Percentiles rank a stretch among this genome's conserved stretches.
These are phyloP conservation scores for Tolmerus cingulatus DNA, from an alignment of 2,888 invertebrate genomes.

Conservation along the genomic window DNA sequence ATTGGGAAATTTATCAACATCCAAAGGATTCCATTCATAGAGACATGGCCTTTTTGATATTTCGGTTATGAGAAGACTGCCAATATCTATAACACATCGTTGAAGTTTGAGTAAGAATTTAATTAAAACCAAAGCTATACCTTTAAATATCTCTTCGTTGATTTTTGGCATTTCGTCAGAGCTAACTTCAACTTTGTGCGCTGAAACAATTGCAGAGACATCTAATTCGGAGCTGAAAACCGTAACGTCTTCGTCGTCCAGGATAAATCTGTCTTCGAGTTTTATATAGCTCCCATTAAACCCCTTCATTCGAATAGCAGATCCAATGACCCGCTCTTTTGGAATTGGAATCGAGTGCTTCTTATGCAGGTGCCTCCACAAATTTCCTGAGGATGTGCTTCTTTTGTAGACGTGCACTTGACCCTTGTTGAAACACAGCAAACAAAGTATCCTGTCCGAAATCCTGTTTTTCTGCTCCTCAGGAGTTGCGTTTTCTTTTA, in stretches of 20 bases:
- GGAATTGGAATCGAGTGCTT: conserved; percentile 50
- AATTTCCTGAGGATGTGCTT: conserved; percentile 49
- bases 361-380: conserved; percentile 50
- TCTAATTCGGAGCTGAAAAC: conserved; percentile 7
- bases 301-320: not conserved
- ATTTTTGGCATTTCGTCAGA: not conserved
- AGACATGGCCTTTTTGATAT: conserved; percentile 48
- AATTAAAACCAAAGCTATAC: not conserved
- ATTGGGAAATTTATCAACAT: conserved; percentile 2
- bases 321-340: conserved; percentile 44
- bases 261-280: not conserved
- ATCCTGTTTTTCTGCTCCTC: not conserved
- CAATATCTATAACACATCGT: conserved; percentile 46
- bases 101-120: not conserved
- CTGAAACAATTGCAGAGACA: not conserved
- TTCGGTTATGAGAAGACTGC: conserved; percentile 47
- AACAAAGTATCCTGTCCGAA: conserved; percentile 48
- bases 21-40: conserved; percentile 41
- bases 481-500: conserved; percentile 9
- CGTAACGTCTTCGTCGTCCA: conserved; percentile 3
- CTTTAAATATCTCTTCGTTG: not conserved
- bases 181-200: not conserved
- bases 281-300: not conserved
- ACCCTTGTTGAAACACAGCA: conserved; percentile 48
- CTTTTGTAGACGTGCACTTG: conserved; percentile 49